A percentile compares a stretch with the other conserved stretches of the same genome.
phyloP scores from a whole-genome alignment of 2,797 vertebrate genomes.

The Oreochromis mossambicus region DNA sequence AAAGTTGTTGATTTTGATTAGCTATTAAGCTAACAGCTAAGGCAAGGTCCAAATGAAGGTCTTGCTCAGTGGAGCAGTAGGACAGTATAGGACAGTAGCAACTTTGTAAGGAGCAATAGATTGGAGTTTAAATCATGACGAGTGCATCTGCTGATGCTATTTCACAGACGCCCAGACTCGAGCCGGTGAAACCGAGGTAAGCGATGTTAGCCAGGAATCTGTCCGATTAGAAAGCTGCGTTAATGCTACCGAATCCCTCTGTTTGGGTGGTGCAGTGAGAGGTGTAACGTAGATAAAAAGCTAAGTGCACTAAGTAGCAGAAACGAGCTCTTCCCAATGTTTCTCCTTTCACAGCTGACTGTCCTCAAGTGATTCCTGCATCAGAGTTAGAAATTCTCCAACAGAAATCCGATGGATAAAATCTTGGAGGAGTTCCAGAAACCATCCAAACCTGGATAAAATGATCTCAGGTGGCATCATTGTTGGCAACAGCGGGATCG shows the following conservation, averaged over 20 bases:
- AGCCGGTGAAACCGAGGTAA: neutral
- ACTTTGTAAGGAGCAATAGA: neutral
- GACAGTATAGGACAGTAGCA: neutral
- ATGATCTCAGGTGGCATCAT: neutral
- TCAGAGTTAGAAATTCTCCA: neutral
- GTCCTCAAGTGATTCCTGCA: neutral
- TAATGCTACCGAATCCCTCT: neutral
- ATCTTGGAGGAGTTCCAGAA: neutral
- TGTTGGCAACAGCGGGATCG: rapidly evolving
- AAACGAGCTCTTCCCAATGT: neutral
- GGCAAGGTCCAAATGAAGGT: neutral
- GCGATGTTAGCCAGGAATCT: neutral
- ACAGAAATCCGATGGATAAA: neutral
- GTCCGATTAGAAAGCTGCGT: neutral
- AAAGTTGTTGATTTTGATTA: neutral
- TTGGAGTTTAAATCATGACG: neutral
- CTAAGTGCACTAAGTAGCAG: neutral
- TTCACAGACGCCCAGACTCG: neutral
- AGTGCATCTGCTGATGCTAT: neutral
- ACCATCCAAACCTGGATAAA: neutral
- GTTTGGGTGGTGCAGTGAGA: neutral
- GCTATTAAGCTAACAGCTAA: neutral
- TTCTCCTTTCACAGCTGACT: neutral
- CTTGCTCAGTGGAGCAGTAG: neutral
- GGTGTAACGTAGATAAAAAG: neutral